Base-by-base conservation (phyloP, 2,888 invertebrate species). In the Melieria crassipennis region DNA sequence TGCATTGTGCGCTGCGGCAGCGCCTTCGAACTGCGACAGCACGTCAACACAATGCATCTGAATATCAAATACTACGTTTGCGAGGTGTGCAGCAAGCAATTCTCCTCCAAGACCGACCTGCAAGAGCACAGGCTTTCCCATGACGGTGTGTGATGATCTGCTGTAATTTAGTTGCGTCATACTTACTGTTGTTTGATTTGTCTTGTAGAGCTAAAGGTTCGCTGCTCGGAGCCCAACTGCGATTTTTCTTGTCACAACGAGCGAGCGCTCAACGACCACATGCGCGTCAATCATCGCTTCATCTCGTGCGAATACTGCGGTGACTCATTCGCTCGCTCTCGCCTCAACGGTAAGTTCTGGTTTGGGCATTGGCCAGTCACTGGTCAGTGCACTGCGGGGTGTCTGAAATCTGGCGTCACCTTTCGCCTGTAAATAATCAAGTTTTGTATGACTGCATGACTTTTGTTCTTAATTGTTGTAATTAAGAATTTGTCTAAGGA, bases 231-330 rank as follows among this genome's bases (percentile, higher is more conserved):
- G 47, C 61, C 68, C 7, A 76, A 72, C 55, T 78, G 78, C 65
- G 73, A 71, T 46, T 76, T 73, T 66, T 71, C 69, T 11, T 75
- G 78, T 62, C 75, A 75, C 60, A 75, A 74, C 68, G 74, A 74
- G 11, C 77, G 77, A 46, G 73, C 75, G 10, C 73, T 77, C 42
- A 76, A 74, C 64, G 78, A 78, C 52, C 78, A 78, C 16, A 76
- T 76, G 69, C 73, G 73, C 7, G 74, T 75, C 64, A 78, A 75
- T 55, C 78, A 78, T 74, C 78, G 76, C 7, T 56, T 75, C 16
- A 58, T 76, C 42, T 70, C 75, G 4, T 78, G 78, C 68, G 78
- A 78, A 65, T 78, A 75, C 72, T 78, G 78, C 42, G 69, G 71
- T 10, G 72, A 75, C 13, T 69, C 73, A 68, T 78, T 78, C 61